A percentile compares a stretch with the other conserved stretches of the same genome.
Evolutionary conservation across 2,888 invertebrate species (phyloP).

Genomic region (Teinopalpus imperialis): DNA sequence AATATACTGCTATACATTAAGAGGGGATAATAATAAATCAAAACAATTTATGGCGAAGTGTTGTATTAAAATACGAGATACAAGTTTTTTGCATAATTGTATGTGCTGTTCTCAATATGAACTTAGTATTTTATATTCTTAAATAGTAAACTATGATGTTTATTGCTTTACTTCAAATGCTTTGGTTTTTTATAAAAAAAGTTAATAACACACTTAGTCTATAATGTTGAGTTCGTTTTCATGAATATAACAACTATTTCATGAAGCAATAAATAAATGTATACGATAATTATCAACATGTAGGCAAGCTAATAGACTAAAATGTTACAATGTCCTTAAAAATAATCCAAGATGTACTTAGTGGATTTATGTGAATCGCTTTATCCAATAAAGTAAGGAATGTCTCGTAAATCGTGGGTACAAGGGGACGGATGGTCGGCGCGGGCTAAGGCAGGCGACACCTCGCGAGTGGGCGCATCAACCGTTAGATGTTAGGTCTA

Average conservation of each 20-base stretch:
- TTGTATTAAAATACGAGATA: too few species aligned
- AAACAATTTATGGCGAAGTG: too few species aligned
- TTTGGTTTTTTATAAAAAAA: too few species aligned
- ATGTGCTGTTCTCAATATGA: too few species aligned
- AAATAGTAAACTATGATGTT: too few species aligned
- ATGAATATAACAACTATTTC: background rate
- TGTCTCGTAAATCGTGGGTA: slow-evolving; percentile 71
- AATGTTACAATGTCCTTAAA: slow-evolving; percentile 23
- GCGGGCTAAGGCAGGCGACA: slow-evolving; percentile 58
- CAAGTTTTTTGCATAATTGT: too few species aligned
- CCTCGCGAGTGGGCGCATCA: slow-evolving; percentile 71
- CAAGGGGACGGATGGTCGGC: slow-evolving; percentile 56
- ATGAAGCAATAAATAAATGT: slow-evolving; percentile 2
- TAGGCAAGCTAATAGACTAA: slow-evolving; percentile 17
- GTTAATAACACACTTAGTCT: too few species aligned
- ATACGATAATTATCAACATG: slow-evolving; percentile 11
- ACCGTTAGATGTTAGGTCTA: slow-evolving; percentile 57
- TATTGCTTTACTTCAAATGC: too few species aligned
- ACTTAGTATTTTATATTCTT: too few species aligned
- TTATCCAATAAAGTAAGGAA: slow-evolving; percentile 74
- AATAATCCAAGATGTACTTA: slow-evolving; percentile 37
- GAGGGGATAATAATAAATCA: too few species aligned
- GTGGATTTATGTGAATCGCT: slow-evolving; percentile 73
- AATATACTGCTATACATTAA: too few species aligned
- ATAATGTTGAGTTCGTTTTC: too few species aligned